Base-by-base conservation (phyloP, 2,888 invertebrate genomes). In the Temnothorax ravouxi region DNA sequence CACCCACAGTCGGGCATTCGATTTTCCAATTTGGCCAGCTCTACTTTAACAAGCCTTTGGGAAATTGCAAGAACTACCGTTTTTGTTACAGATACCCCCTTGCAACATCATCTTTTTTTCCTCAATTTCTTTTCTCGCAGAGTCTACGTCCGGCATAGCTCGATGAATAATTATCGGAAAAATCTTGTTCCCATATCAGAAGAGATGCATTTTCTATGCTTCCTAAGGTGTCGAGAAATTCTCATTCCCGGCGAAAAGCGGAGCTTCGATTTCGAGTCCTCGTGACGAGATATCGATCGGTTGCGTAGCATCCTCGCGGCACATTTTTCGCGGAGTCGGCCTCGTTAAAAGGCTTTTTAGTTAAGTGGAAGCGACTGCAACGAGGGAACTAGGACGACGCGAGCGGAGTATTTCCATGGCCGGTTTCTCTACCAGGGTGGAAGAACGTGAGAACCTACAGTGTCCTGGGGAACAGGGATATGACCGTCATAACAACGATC, bases 341-440 rank as follows among this genome's bases (percentile, higher is more conserved):
- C 85, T 89, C 90, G 89, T 89, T 91, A 87, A 90, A 92, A 92
- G 88, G 91, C 92, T 91, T 91, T 92, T 91, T 90, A 88, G 86
- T 89, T 90, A 89, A 92, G 89, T 89, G 86, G 81, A 86, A 82
- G 83, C 75, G 74, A 72, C 72, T 64, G 25, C 56, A 59, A 71
- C 29, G 15, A 59, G 72, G 34, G 59, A 69, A 71, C 79, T 38
- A 72, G 79, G 38, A 80, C 59, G 47, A 44, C 38, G 54, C 38
- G 54, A 54, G 44, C 56, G 59, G 18, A 18, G 50, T 29, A 4
- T 41, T 62, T 62, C 38, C 34, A 50, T 21, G 34, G 15, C 21
- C 34, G 2, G 18, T 25, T 25, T 1, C 25, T 25, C 18, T 34
- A 61, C 15, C 3, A 11, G 44, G 21, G 4, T 54, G 29, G 66